These are phyloP conservation scores for Phalanger gymnotis DNA, from an alignment of 2,797 vertebrate species.

Conservation along the genomic window DNA sequence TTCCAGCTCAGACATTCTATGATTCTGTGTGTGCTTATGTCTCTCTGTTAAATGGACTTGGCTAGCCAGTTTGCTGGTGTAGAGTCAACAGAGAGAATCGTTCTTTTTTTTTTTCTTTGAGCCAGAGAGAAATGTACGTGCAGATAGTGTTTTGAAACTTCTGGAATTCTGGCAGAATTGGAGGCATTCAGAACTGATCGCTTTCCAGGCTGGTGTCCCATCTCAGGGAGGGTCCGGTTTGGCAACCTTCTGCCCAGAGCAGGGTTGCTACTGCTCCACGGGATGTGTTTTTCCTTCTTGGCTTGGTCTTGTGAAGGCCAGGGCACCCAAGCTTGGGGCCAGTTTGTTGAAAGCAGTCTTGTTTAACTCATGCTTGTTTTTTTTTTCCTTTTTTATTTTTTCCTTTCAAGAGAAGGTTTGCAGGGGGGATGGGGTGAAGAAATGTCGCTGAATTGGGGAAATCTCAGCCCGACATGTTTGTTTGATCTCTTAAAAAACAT, in stretches of 20 bases:
- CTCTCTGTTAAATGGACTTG: background rate
- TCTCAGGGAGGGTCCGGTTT: background rate
- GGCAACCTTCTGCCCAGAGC: rapidly evolving
- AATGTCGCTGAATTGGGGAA: conserved; percentile 74
- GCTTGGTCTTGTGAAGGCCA: background rate
- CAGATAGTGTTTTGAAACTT: conserved; percentile 37
- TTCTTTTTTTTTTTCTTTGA: conserved; percentile 22
- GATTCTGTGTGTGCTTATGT: background rate
- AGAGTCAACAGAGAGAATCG: conserved; percentile 39
- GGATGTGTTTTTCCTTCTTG: background rate
- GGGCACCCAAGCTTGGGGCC: conserved; percentile 9
- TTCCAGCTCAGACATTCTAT: background rate
- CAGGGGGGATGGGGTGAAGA: background rate
- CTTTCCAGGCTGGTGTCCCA: background rate
- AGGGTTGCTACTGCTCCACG: conserved; percentile 17
- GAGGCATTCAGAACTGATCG: background rate
- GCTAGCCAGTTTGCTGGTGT: background rate
- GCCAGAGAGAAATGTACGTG: background rate
- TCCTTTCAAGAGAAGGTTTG: background rate
- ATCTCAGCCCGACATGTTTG: conserved; percentile 66
- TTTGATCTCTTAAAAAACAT: conserved; percentile 77
- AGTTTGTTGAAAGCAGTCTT: conserved; percentile 48
- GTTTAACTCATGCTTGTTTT: conserved; percentile 69
- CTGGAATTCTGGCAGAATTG: background rate
- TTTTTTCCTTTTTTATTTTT: background rate